Evolutionary conservation across 2,888 invertebrate species (phyloP), one percentile per base, ranked within the genome.

Genomic region (Cabera pusaria): DNA sequence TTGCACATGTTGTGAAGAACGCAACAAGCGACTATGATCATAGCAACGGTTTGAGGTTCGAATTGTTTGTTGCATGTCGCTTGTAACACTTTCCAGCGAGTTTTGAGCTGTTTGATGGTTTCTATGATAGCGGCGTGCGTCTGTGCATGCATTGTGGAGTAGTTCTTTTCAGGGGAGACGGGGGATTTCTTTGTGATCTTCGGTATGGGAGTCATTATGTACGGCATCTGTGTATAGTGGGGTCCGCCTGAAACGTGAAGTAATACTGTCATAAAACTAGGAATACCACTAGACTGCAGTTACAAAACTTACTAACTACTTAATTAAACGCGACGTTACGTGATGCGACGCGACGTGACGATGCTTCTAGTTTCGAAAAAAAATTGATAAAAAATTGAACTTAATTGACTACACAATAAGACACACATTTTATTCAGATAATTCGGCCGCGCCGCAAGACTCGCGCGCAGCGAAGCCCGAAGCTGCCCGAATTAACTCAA

Each of bases 131-230:
- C 63, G 1, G 48, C 56, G 40, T 77, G 74, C 0, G 77, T 59
- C 25, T 79, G 79, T 0, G 62, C 33, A 53, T 85, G 86, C 6
- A 85, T 45, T n/a, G 57, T 77, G 0, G 76, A 63, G 61, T 83
- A 86, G 46, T 86, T 72, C 20, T 86, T 86, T 27, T 85, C 86
- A 0, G 86, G 86, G 2, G 86, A 83, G 0, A 78, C 68, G 0
- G 86, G 83, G 0, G 84, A 73, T 47, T 86, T 86, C 45, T 86
- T 86, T 0, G 84, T 77, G 39, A 86, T 75, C 52, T 83, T 86
- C 2, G 82, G 79, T 9, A 85, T 77, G 4, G 86, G 86, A 0
- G 75, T 72, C 86, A 86, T 86, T 24, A 86, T 52, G 66, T 83
- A 83, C 0, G 68, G 65, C 45, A 72, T 83, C 44, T 81, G 84